phyloP scores from a whole-genome alignment of 2,113 vertebrate genomes.

The Pituophis catenifer region DNA sequence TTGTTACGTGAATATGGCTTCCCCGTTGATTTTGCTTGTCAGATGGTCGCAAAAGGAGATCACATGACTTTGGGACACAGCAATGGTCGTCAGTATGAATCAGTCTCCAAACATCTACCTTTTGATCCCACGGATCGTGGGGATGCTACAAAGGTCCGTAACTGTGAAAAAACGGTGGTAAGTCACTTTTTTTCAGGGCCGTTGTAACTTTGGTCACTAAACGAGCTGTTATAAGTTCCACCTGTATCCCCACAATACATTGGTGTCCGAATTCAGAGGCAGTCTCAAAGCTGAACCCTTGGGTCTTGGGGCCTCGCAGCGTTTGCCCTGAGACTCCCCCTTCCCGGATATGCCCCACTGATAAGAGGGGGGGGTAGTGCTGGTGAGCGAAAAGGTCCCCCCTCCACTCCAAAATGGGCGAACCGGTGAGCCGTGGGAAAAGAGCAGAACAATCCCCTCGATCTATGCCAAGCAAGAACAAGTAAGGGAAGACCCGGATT shows the following conservation, averaged over 20 bases:
- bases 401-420: not conserved
- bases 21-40: not conserved
- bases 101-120: not conserved
- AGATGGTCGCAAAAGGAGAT: not conserved
- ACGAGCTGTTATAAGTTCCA: not conserved
- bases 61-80: not conserved
- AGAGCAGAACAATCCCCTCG: not conserved
- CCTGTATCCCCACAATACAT: not conserved
- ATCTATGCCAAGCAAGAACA: not conserved
- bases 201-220: not conserved
- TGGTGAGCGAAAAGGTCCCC: not conserved
- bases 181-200: not conserved
- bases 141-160: not conserved
- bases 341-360: not conserved
- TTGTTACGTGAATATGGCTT: not conserved
- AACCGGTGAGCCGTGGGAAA: not conserved
- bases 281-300: not conserved
- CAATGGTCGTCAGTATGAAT: not conserved
- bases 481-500: too few relatives aligned
- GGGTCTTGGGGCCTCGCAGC: not conserved
- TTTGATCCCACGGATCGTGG: not conserved
- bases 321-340: not conserved
- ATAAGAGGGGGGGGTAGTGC: not conserved
- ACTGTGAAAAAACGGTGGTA: not conserved
- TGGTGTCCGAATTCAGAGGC: not conserved